Conservation (phyloP, 2,113 vertebrate species). For the Polypterus bichir region DNA sequence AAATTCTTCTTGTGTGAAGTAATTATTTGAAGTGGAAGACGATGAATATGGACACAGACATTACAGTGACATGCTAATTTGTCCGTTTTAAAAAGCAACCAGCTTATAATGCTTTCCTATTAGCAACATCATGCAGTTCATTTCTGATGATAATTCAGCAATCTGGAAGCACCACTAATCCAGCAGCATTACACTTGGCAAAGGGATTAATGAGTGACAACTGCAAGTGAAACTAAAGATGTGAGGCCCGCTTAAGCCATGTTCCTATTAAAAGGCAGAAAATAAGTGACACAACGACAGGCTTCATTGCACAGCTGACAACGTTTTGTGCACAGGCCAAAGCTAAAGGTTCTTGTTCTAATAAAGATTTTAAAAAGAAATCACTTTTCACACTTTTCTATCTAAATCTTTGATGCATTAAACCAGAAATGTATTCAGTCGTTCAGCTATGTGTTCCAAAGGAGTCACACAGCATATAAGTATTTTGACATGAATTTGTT, state of each 20-base stretch:
- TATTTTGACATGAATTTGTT: no score
- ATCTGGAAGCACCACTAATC: constrained; percentile 31
- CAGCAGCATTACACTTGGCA: constrained; percentile 23
- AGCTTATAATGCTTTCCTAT: constrained; percentile 40
- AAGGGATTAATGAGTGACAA: constrained; percentile 42
- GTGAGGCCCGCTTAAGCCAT: constrained; percentile 35
- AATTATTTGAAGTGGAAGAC: constrained; percentile 21
- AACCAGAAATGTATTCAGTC: not conserved
- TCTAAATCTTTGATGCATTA: constrained; percentile 6
- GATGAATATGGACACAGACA: constrained; percentile 26
- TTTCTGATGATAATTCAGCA: constrained; percentile 42
- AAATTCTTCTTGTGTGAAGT: constrained; percentile 31
- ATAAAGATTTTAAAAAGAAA: constrained; percentile 25
- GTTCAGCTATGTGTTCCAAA: no score
- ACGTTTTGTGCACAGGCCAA: constrained; percentile 30
- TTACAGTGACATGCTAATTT: constrained; percentile 31
- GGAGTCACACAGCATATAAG: no score
- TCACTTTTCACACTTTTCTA: constrained; percentile 17
- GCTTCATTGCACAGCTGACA: constrained; percentile 1
- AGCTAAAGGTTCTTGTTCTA: constrained; percentile 37
- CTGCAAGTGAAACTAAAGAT: constrained; percentile 51
- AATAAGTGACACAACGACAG: constrained; percentile 34
- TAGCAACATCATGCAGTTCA: constrained; percentile 39
- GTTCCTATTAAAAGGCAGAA: constrained; percentile 48
- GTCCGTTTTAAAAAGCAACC: constrained; percentile 22